These are phyloP conservation scores for Aleiodes alternator DNA, from an alignment of 2,888 invertebrate species.

Conservation along the genomic window DNA sequence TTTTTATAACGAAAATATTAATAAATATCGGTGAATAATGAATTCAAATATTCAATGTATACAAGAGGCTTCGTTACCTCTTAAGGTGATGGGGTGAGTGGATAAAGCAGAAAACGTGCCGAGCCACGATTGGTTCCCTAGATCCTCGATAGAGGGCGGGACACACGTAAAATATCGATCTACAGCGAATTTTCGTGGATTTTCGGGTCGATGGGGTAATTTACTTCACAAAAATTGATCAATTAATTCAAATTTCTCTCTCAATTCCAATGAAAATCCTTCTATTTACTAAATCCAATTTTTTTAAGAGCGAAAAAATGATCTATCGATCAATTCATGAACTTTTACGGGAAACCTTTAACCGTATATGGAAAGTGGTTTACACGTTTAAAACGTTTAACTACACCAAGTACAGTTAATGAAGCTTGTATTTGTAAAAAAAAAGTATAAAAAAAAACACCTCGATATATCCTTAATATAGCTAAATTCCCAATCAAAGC, in stretches of 20 bases:
- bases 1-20: too few species aligned
- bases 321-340: neutral
- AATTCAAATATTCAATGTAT: too few species aligned
- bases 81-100: neutral
- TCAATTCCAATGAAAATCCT: neutral
- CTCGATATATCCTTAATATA: too few species aligned
- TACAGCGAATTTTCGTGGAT: slow-evolving; percentile 55
- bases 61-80: too few species aligned
- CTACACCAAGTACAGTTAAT: slow-evolving; percentile 12
- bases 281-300: too few species aligned
- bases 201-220: neutral
- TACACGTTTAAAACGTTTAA: slow-evolving; percentile 48
- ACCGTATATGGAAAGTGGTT: slow-evolving; percentile 55
- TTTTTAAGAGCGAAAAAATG: neutral
- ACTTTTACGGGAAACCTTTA: slow-evolving; percentile 23
- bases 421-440: neutral
- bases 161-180: slow-evolving; percentile 54
- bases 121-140: slow-evolving; percentile 5
- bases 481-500: neutral
- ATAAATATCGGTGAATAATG: too few species aligned
- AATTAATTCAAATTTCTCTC: neutral
- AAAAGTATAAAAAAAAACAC: too few species aligned
- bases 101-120: slow-evolving; percentile 35
- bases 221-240: neutral
- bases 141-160: neutral